Percentiles rank a stretch among this genome's conserved stretches.
Conservation (phyloP, 2,888 invertebrate species). For the Cephus pulcher region DNA sequence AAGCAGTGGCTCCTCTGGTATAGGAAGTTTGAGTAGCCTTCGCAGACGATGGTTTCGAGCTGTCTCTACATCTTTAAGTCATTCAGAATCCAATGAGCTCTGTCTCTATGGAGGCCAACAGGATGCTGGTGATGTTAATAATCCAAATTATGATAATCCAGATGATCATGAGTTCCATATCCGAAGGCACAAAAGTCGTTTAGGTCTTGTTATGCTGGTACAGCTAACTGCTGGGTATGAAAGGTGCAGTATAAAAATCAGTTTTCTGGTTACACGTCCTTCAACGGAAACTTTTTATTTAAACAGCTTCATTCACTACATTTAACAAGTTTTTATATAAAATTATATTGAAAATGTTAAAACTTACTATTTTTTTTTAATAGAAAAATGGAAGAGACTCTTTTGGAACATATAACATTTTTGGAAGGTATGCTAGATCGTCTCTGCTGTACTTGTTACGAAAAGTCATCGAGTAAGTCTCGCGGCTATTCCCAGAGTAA, state of each 20-base stretch:
- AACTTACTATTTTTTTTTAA: slow-evolving; percentile 27
- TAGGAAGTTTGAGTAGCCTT: slow-evolving; percentile 69
- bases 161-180: slow-evolving; percentile 36
- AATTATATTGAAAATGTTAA: no score
- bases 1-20: slow-evolving; percentile 52
- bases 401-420: slow-evolving; percentile 84
- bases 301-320: no score
- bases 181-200: slow-evolving; percentile 68
- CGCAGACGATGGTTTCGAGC: slow-evolving; percentile 70
- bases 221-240: slow-evolving; percentile 70
- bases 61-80: slow-evolving; percentile 70
- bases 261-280: not conserved
- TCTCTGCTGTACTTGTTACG: slow-evolving; percentile 68
- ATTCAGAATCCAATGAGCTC: slow-evolving; percentile 61
- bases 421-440: slow-evolving; percentile 80
- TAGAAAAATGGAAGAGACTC: slow-evolving; percentile 78
- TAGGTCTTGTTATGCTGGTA: slow-evolving; percentile 77
- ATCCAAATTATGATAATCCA: slow-evolving; percentile 9
- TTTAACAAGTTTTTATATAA: no score
- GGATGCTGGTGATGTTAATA: slow-evolving; percentile 42
- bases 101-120: slow-evolving; percentile 44
- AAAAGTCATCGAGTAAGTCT: slow-evolving; percentile 27
- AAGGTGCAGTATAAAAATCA: slow-evolving; percentile 59
- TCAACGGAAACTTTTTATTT: no score
- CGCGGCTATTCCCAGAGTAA: slow-evolving; percentile 20